A percentile compares a stretch with the other conserved stretches of the same genome.
Conservation (phyloP, 2,797 vertebrate genomes). For the Etheostoma nigrum region DNA sequence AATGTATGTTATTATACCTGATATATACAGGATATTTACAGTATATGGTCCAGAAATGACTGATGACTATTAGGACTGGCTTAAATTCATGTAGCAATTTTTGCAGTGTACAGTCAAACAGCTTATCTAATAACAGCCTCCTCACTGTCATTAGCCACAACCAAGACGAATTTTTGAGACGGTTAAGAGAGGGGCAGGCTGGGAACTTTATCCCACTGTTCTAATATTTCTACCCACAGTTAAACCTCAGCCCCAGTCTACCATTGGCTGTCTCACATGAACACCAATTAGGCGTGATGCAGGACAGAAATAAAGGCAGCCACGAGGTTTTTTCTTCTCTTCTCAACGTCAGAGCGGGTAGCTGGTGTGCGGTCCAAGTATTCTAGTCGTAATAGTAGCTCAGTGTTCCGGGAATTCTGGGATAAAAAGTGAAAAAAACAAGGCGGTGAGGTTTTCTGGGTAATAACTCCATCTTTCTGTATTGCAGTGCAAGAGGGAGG, state of each 20-base stretch:
- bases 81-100: slow-evolving; percentile 23
- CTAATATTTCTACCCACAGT: slow-evolving; percentile 62
- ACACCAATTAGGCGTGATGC: slow-evolving; percentile 71
- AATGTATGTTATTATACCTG: background rate
- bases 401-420: slow-evolving; percentile 81
- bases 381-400: slow-evolving; percentile 80
- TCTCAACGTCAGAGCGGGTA: slow-evolving; percentile 71
- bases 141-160: slow-evolving; percentile 45
- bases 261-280: slow-evolving; percentile 66
- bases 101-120: slow-evolving; percentile 17
- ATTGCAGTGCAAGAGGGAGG: slow-evolving; percentile 61
- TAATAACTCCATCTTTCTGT: slow-evolving; percentile 82
- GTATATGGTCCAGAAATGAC: background rate
- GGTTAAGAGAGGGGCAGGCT: slow-evolving; percentile 16
- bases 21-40: background rate
- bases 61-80: background rate
- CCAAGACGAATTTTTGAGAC: slow-evolving; percentile 38
- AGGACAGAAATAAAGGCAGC: slow-evolving; percentile 74
- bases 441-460: slow-evolving; percentile 78
- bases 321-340: slow-evolving; percentile 58
- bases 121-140: slow-evolving; percentile 49
- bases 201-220: slow-evolving; percentile 51
- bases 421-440: slow-evolving; percentile 74
- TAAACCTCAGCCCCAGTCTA: slow-evolving; percentile 49
- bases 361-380: slow-evolving; percentile 80